Evolutionary conservation across 2,888 invertebrate genomes (phyloP).

Genomic region (Malthinus flaveolus): DNA sequence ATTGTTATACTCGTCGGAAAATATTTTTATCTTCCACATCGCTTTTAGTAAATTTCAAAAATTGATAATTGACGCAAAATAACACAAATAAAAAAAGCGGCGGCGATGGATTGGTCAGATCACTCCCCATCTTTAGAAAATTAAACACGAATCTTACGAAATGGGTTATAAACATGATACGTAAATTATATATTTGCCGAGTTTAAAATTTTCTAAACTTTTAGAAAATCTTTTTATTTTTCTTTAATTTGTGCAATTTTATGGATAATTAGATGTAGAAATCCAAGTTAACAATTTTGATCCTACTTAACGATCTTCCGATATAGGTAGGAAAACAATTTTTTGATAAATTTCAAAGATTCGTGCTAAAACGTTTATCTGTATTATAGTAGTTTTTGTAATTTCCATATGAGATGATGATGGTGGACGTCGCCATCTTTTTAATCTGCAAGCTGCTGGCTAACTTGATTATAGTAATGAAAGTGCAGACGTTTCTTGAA

Average conservation of each 20-base stretch:
- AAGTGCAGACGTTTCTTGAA: conserved; percentile 36
- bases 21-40: no score
- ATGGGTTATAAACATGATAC: conserved; percentile 36
- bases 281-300: conserved; percentile 18
- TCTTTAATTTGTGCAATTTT: conserved; percentile 1
- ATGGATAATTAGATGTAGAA: background rate
- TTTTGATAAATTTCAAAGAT: conserved; percentile 53
- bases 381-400: conserved; percentile 51
- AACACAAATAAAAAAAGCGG: no score
- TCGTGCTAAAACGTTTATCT: conserved; percentile 52
- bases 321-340: conserved; percentile 46
- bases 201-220: conserved; percentile 6
- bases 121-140: conserved; percentile 29
- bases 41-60: no score
- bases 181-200: conserved; percentile 33
- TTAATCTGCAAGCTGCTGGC: conserved; percentile 43
- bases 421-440: conserved; percentile 40
- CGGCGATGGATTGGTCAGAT: conserved; percentile 28
- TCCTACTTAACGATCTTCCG: conserved; percentile 51
- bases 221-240: background rate
- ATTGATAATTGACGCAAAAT: no score
- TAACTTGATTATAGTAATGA: conserved; percentile 51
- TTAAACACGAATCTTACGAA: conserved; percentile 26
- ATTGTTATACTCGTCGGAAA: no score
- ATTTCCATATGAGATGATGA: conserved; percentile 53